These are phyloP conservation scores for Hippasteria phrygiana DNA, from an alignment of 53 echinoderm and acorn worm genomes.

Conservation along the genomic window DNA sequence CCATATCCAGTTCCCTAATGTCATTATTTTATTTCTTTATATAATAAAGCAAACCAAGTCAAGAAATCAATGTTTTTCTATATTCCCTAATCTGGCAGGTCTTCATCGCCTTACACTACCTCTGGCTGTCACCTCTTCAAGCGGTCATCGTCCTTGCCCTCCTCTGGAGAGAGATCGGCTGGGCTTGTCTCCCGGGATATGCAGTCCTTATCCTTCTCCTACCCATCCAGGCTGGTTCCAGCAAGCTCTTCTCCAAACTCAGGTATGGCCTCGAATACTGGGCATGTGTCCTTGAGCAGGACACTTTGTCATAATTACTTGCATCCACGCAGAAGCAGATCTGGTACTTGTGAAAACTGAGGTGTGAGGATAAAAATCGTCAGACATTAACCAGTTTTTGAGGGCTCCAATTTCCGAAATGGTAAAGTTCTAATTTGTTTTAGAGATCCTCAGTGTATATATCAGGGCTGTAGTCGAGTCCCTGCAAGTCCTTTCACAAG, in stretches of 20 bases:
- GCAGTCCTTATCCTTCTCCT: constrained; percentile 76
- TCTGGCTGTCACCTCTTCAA: constrained; percentile 91
- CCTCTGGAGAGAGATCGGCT: constrained; percentile 61
- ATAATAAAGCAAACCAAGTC: neutral
- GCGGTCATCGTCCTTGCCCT: constrained; percentile 32
- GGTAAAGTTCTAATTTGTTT: no score
- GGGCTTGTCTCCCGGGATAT: constrained; percentile 78
- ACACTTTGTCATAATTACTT: no score
- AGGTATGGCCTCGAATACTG: constrained; percentile 67
- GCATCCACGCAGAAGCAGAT: no score
- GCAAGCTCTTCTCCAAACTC: constrained; percentile 76
- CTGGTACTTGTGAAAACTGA: no score
- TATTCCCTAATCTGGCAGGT: constrained; percentile 55
- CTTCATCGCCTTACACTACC: constrained; percentile 81
- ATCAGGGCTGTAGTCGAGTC: no score
- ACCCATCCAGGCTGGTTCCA: constrained; percentile 78
- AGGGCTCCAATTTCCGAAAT: no score
- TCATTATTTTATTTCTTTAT: no score
- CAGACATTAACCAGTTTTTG: no score
- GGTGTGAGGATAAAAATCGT: no score
- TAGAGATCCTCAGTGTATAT: no score
- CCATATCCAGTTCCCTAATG: no score
- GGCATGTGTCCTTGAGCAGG: neutral
- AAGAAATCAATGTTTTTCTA: neutral
- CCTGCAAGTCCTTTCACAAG: no score